Evolutionary conservation across 2,113 vertebrate genomes (phyloP), one percentile per base, ranked within the genome.

Genomic region (Cryptoleucopteryx plumbea): DNA sequence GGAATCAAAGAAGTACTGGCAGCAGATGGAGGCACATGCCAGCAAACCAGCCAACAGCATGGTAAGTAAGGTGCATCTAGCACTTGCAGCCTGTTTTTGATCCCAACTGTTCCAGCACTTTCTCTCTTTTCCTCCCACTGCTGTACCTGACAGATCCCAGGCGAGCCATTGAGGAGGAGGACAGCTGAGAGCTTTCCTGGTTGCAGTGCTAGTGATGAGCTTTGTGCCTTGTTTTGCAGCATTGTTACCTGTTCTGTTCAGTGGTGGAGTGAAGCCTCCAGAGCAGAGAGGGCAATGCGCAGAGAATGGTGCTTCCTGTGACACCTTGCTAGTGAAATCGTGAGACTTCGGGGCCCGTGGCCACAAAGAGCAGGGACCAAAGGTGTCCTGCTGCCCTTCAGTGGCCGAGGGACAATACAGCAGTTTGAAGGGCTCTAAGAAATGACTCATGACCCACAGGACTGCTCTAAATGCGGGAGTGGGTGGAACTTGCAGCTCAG

Each of bases 1-100:
- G 93, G 98, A 99, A 89, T 99, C 99, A 10, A 98, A 98, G 92
- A 98, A 98, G 55, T 98, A 98, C 97, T 98, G 98, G 97, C 98
- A 99, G 38, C 98, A 98, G 74, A 97, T 98, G 97, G 98, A 99
- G 66, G 97, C 97, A 14, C 98, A 98, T 12, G 91, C 97, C 53
- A 98, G 88, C 91, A 98, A 99, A 92, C 97, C 98, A 82, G 98
- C 98, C 96, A 98, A 98, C 94, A 98, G 96, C 65, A 96, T 98
- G 98, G 98, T 98, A 77, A 98, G 98, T 97, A 78, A 98, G 97
- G 32, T 59, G 61, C 42, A 6, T 4, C 17, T 36, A 23, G 43
- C 48, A 22, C 73, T 79, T 63, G 43, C 58, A 89, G 52, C 13
- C 52, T 74, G 29, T 13, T 75, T 91, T 86, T 68, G 7, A 22